Percentiles rank a stretch among this genome's conserved stretches.
Evolutionary conservation across 1,140 invertebrate genomes (phyloP).

Genomic region (Reticulitermes speratus): DNA sequence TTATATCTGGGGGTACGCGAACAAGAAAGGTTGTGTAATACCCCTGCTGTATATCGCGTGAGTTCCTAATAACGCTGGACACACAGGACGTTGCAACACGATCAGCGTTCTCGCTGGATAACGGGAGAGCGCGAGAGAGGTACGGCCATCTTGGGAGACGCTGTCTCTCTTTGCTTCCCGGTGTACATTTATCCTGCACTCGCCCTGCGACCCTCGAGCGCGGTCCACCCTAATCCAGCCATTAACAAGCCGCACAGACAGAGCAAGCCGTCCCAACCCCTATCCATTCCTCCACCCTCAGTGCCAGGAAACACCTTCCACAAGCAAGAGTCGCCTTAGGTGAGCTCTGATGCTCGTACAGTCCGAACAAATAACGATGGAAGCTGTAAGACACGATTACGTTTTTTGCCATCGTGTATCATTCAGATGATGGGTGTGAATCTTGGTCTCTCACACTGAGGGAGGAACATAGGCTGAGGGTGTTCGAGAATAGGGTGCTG

Average conservation of each 20-base stretch:
- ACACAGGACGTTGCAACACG: not conserved
- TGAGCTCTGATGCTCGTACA: not conserved
- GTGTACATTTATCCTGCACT: not conserved
- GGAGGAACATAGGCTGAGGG: too few species aligned
- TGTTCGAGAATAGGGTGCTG: too few species aligned
- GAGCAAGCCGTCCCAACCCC: not conserved
- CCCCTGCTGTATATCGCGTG: not conserved
- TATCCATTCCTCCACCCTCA: not conserved
- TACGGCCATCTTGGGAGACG: not conserved
- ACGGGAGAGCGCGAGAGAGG: not conserved
- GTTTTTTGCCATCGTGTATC: too few species aligned
- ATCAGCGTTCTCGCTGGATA: not conserved
- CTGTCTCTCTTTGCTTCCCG: not conserved
- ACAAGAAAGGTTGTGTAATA: too few species aligned
- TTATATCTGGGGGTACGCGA: too few species aligned
- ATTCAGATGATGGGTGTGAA: too few species aligned
- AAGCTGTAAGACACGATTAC: too few species aligned
- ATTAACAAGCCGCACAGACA: constrained; percentile 5
- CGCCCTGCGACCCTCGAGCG: not conserved
- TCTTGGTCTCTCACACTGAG: too few species aligned
- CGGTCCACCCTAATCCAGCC: not conserved
- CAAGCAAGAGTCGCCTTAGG: not conserved
- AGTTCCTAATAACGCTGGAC: not conserved
- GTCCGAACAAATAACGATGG: not conserved
- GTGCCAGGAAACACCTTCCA: not conserved